A percentile compares a stretch with the other conserved stretches of the same genome.
phyloP scores from a whole-genome alignment of 1,140 invertebrate genomes.

The Hesperophylax magnus region DNA sequence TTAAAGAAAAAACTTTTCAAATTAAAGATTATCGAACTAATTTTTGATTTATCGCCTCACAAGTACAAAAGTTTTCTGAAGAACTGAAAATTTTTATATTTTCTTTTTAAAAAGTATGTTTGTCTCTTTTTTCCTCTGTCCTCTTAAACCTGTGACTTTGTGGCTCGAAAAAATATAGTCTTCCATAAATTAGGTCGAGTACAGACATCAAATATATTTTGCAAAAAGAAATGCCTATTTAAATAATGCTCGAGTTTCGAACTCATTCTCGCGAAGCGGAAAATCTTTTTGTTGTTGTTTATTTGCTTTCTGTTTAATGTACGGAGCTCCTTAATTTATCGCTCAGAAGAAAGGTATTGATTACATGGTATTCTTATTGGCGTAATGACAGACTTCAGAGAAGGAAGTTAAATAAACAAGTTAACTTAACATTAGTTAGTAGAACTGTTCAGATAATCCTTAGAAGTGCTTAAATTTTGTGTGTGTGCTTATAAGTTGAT shows the following conservation, averaged over 20 bases:
- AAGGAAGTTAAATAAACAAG: neutral
- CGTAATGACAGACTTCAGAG: neutral
- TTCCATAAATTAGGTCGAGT: neutral
- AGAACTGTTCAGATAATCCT: neutral
- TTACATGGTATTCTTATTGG: neutral
- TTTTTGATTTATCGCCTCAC: too few species aligned
- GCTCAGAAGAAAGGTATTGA: slow-evolving; percentile 21
- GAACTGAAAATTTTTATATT: neutral
- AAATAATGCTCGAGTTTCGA: slow-evolving; percentile 25
- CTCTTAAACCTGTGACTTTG: neutral
- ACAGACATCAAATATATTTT: slow-evolving; percentile 15
- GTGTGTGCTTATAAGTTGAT: neutral
- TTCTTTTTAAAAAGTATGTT: neutral
- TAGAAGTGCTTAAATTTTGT: neutral
- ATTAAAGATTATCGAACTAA: too few species aligned
- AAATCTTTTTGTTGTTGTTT: slow-evolving; percentile 15
- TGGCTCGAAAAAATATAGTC: neutral
- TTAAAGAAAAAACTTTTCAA: too few species aligned
- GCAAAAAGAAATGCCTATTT: slow-evolving; percentile 6
- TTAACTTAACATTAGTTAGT: neutral
- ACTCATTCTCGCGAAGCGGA: neutral
- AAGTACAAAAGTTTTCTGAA: neutral
- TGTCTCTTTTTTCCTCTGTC: neutral
- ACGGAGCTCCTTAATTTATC: neutral
- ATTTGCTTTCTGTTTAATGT: slow-evolving; percentile 25